Evolutionary conservation across 2,797 vertebrate species (phyloP).

Genomic region (Sciurus vulgaris): DNA sequence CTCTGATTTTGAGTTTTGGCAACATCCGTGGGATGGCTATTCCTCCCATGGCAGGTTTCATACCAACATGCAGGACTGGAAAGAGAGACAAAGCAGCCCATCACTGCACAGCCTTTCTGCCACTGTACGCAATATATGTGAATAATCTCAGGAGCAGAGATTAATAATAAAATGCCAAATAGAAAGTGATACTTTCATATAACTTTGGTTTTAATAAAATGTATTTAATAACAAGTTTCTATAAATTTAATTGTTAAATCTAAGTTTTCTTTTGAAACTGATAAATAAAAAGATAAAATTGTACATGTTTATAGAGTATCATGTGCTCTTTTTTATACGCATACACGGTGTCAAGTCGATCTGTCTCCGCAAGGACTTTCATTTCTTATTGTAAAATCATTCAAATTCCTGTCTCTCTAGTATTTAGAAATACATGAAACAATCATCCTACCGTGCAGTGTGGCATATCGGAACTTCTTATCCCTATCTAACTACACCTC

Average conservation of each 20-base stretch:
- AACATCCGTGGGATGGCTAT: not conserved
- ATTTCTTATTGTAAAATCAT: not conserved
- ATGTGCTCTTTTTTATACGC: not conserved
- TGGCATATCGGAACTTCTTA: no score
- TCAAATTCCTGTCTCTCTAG: not conserved
- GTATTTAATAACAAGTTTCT: not conserved
- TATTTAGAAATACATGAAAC: not conserved
- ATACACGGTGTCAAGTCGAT: no score
- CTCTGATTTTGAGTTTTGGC: not conserved
- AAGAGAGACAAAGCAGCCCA: not conserved
- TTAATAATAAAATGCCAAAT: not conserved
- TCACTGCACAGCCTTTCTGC: not conserved
- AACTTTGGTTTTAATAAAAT: conserved; percentile 34
- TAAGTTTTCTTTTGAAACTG: not conserved
- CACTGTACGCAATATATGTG: fast-evolving
- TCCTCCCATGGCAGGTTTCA: not conserved
- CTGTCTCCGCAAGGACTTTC: not conserved
- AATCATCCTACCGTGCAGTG: not conserved
- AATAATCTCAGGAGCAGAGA: not conserved
- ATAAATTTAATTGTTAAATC: not conserved
- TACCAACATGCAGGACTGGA: no score
- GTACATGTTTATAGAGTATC: no score
- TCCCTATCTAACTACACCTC: no score
- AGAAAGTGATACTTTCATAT: not conserved
- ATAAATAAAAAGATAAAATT: not conserved